Conservation (phyloP, 2,888 invertebrate species). For the Lithosia quadra region DNA sequence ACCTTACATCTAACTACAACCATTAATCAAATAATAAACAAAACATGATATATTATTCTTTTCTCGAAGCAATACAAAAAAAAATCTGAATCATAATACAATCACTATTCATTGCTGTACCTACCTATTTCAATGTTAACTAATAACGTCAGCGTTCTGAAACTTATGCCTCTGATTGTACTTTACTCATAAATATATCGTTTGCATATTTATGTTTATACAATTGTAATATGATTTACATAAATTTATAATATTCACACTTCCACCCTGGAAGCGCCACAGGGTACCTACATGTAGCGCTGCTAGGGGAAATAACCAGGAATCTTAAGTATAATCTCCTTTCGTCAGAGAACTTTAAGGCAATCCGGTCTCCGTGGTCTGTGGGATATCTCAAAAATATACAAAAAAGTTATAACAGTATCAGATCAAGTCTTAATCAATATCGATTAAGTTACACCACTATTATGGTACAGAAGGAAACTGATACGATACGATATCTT, state of each 20-base stretch:
- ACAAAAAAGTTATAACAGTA: neutral
- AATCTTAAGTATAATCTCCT: neutral
- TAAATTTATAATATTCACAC: neutral
- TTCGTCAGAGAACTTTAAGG: neutral
- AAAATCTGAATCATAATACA: no score
- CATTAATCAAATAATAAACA: no score
- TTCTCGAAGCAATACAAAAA: no score
- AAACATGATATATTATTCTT: no score
- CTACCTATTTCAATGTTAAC: no score
- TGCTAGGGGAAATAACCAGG: neutral
- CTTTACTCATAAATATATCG: neutral
- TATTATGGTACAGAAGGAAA: conserved; percentile 40
- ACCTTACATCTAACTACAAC: no score
- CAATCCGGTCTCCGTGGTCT: neutral
- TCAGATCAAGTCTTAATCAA: conserved; percentile 3
- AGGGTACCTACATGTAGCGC: neutral
- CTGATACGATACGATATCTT: conserved; percentile 38
- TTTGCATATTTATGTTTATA: neutral
- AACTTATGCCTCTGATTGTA: no score
- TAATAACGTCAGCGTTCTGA: no score
- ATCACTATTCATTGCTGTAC: no score
- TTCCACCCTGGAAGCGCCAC: neutral
- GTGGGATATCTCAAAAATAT: neutral
- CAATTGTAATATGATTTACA: neutral
- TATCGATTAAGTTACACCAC: conserved; percentile 21